Base-by-base conservation (phyloP, 1,140 invertebrate species). In the Cryptotermes secundus region DNA sequence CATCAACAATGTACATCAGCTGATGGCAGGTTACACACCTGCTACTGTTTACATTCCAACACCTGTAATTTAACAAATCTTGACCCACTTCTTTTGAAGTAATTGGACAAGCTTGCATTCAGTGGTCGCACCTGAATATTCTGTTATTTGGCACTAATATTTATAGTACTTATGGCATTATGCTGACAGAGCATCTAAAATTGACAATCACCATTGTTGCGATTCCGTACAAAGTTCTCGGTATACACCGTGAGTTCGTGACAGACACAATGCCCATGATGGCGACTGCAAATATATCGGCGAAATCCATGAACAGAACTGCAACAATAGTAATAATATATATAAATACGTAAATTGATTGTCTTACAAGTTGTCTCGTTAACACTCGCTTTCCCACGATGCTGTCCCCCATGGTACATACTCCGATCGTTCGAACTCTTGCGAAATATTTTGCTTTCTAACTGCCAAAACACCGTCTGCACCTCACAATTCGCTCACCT, bases 221-320 rank as follows among this genome's bases (percentile, higher is more conserved):
- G 34, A 81, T 81, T 81, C 80, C 9, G 26, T n/a, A 81, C 3
- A 81, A 81, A 81, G 26, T 36, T 83, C 38, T 83, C 31, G 19
- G 49, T 83, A 83, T 34, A 79, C 42, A 31, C 79, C 59, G 59
- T 36, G 83, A 45, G 59, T 83, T 79, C 83, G 83, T 83, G 83
- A 83, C 83, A 36, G 83, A 83, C 83, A 83, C 83, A 59, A 83
- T 83, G 49, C 35, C 83, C 83, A 83, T 83, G 59, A 83, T 83
- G 83, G 83, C 83, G 83, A 34, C 83, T 65, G 81, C 81, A 82
- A 82, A 82, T 82, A 45, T 82, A 82, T 82, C 81, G 81, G 81
- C 81, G 38, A 82, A 82, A 82, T 31, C 45, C 38, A 34, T 45
- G 81, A 82, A 82, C n/a, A 82, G n/a, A 82, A 82, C 53, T 45